Conservation (phyloP, 2,888 invertebrate species). For the Heliconius hortense region DNA sequence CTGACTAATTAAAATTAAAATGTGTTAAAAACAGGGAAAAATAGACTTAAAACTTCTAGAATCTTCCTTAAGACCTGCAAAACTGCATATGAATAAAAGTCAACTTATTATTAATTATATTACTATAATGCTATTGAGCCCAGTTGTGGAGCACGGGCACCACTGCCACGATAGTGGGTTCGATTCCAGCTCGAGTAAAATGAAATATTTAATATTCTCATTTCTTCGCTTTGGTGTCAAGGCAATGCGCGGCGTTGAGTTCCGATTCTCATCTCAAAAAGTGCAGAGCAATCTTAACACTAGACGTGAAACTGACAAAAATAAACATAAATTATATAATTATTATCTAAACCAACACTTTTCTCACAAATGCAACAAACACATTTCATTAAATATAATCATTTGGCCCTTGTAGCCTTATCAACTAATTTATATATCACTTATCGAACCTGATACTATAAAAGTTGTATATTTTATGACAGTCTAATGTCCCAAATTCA, state of each 20-base stretch:
- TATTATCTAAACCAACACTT: background rate
- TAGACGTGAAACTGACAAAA: too few relatives aligned
- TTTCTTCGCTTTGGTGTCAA: too few relatives aligned
- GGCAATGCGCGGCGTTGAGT: too few relatives aligned
- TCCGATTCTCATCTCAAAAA: too few relatives aligned
- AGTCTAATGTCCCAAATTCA: constrained; percentile 45
- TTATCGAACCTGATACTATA: constrained; percentile 27
- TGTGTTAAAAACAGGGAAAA: background rate
- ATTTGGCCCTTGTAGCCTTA: background rate
- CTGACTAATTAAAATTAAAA: too few relatives aligned
- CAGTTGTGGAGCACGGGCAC: too few relatives aligned
- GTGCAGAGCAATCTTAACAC: too few relatives aligned
- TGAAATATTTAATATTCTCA: too few relatives aligned
- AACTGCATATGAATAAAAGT: background rate
- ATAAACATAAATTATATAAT: background rate
- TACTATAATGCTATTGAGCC: too few relatives aligned
- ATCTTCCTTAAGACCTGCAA: background rate
- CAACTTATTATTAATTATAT: too few relatives aligned
- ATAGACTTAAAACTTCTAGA: background rate
- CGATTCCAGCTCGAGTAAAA: too few relatives aligned
- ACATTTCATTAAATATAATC: background rate
- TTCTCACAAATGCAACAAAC: background rate
- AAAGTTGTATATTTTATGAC: constrained; percentile 38
- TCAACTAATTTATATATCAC: constrained; percentile 19
- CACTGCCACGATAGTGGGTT: too few relatives aligned